A percentile compares a stretch with the other conserved stretches of the same genome.
These are phyloP conservation scores for Atherix ibis DNA, from an alignment of 2,888 invertebrate species.

Conservation along the genomic window DNA sequence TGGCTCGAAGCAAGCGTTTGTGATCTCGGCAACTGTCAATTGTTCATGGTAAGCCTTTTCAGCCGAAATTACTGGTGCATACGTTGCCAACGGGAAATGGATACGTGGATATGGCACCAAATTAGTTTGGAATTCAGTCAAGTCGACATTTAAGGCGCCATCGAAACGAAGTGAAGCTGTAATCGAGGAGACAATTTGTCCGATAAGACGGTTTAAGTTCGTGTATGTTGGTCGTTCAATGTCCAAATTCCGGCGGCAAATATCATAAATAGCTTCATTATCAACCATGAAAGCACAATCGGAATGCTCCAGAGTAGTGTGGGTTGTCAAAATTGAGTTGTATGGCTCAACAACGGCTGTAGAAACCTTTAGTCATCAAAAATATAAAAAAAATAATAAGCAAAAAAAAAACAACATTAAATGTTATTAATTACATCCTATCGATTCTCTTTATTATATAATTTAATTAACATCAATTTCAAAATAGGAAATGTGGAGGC, in stretches of 20 bases:
- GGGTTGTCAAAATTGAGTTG: conserved; percentile 84
- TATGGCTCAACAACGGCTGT: conserved; percentile 77
- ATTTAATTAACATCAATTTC: no score
- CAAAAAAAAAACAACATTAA: no score
- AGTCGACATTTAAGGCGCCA: conserved; percentile 82
- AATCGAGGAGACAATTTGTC: conserved; percentile 81
- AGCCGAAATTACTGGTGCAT: conserved; percentile 82
- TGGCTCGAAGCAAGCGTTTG: conserved; percentile 89
- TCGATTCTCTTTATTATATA: no score
- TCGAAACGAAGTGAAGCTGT: conserved; percentile 85
- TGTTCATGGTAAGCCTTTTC: conserved; percentile 91
- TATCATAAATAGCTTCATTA: conserved; percentile 77
- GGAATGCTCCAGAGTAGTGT: conserved; percentile 73
- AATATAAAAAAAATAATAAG: conserved; percentile 7
- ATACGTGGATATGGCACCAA: conserved; percentile 89
- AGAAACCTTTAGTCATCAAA: conserved; percentile 55
- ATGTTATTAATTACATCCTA: no score
- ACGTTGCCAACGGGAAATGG: conserved; percentile 84
- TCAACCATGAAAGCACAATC: conserved; percentile 91
- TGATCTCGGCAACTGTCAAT: conserved; percentile 79
- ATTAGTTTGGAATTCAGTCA: conserved; percentile 88
- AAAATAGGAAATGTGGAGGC: no score
- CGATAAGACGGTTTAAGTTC: conserved; percentile 74
- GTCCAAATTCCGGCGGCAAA: conserved; percentile 72
- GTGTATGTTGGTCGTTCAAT: conserved; percentile 75